Percentiles rank a stretch among this genome's conserved stretches.
Conservation (phyloP, 2,113 vertebrate species). For the Apodemus speciosus region DNA sequence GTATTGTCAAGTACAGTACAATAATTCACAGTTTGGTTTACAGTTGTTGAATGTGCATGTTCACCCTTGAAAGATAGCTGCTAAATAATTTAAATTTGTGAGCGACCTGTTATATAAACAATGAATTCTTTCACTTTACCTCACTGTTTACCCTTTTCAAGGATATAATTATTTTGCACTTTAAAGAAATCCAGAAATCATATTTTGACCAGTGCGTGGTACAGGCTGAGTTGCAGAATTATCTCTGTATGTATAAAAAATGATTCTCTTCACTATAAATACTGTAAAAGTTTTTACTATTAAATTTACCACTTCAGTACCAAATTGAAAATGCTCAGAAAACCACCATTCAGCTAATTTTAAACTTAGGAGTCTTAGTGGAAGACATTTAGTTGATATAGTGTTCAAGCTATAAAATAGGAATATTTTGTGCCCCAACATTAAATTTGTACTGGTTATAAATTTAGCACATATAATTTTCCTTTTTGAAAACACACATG, state of each 20-base stretch:
- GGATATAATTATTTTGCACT: background rate
- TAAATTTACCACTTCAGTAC: background rate
- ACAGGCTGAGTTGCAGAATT: background rate
- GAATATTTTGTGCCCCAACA: background rate
- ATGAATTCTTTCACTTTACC: constrained; percentile 13
- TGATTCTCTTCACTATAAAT: background rate
- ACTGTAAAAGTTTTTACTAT: background rate
- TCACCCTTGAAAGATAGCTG: constrained; percentile 53
- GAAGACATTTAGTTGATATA: background rate
- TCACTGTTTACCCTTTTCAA: background rate
- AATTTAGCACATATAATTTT: background rate
- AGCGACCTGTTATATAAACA: constrained; percentile 52
- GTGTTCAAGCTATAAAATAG: background rate
- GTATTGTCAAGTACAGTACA: constrained; percentile 23
- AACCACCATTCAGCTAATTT: background rate
- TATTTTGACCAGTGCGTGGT: background rate
- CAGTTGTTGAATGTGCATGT: constrained; percentile 26
- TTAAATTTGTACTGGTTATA: background rate
- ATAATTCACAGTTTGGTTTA: constrained; percentile 36
- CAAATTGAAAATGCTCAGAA: background rate
- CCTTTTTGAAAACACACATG: background rate
- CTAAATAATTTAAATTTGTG: constrained; percentile 54
- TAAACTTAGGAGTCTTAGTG: background rate
- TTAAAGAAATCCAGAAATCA: constrained; percentile 1
- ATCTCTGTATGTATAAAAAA: background rate